Base-by-base conservation (phyloP, 2,113 vertebrate genomes). In the Lepus timidus region DNA sequence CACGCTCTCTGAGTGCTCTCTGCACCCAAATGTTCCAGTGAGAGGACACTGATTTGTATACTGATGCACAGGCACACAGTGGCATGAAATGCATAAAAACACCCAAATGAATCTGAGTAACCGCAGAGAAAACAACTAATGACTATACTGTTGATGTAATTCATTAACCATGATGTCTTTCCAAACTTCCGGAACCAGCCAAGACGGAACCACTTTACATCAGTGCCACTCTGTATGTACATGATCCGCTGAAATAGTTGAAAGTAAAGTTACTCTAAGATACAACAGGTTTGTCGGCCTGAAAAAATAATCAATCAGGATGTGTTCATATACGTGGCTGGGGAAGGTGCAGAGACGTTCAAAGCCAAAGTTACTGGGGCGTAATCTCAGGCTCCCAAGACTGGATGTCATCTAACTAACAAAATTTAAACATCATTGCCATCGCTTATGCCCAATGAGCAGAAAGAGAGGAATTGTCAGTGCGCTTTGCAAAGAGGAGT, bases 261-360 rank as follows among this genome's bases (percentile, higher is more conserved):
- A 39, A 84, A 86, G 76, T 79, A 74, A 86, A 86, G 20, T 79
- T 71, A 95, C 19, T 88, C n/a, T 70, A 55, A 91, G 51, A 73
- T 16, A 58, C 52, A 11, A 62, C 3, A 27, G 49, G 33, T 70
- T 68, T 64, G 84, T 17, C 55, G 36, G 68, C 27, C 58, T 49
- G 49, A 81, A 89, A 85, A 86, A 83, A 62, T 19, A 62, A 82
- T 62, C 10, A 71, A 84, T 61, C 33, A 3, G 33, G 6, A 55
- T 70, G 39, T 25, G 80, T 51, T 71, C 12, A 51, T 44, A 49
- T 29, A 13, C 6, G 9, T 89, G 75, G 80, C 51, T 64, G n/a
- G 22, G 33, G 11, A 29, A 44, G 49, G 0, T 33, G 39, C 1
- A n/a, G 9, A 52, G 33, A 95, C 55, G 39, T 13, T 80, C 58